Evolutionary conservation across 92 coral and sea anemone species (phyloP), one percentile per base, ranked within the genome.

Genomic region (Heteractis magnifica): DNA sequence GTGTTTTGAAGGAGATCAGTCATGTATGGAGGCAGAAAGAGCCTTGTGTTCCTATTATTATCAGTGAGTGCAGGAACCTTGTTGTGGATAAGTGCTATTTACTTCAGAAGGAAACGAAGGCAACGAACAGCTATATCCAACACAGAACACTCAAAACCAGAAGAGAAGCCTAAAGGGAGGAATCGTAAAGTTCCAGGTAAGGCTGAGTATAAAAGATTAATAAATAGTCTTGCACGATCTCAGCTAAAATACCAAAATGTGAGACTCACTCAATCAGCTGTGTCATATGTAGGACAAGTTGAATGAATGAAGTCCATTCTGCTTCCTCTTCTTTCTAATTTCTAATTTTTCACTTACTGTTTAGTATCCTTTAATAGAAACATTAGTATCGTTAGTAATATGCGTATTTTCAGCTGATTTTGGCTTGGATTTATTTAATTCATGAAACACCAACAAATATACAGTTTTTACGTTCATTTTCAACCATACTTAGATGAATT

Each of bases 91-190:
- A 79, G 89, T 60, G 94, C 97, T 44, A 56, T 87, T 6, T 91
- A 93, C 80, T 91, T 91, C 72, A 82, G 88, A 80, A 76, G 97
- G 34, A 93, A 93, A 82, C 89, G 97, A 18, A 90, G 97, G 50
- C 90, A 93, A 56, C 92, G 93, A n/a, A 77, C 90, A 75, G 76
- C 76, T 0, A 84, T 74, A 20, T 34, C 82, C 26, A 20, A n/a
- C 11, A 49, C 20, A 20, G 76, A 76, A 56, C 18, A 81, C 51
- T n/a, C 49, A 76, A 55, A 62, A n/a, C 73, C 34, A 10, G 86
- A 82, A 10, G 79, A 72, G 16, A 82, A 75, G 26, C 79, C 79
- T 56, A 51, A 52, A 60, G 81, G 87, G 77, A 49, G 60, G 9
- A 20, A 20, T 3, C 79, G 76, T 41, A 81, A 34, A 70, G 65